Evolutionary conservation across 2,797 vertebrate species (phyloP).

Genomic region (Tokudaia tokunoshimensis): DNA sequence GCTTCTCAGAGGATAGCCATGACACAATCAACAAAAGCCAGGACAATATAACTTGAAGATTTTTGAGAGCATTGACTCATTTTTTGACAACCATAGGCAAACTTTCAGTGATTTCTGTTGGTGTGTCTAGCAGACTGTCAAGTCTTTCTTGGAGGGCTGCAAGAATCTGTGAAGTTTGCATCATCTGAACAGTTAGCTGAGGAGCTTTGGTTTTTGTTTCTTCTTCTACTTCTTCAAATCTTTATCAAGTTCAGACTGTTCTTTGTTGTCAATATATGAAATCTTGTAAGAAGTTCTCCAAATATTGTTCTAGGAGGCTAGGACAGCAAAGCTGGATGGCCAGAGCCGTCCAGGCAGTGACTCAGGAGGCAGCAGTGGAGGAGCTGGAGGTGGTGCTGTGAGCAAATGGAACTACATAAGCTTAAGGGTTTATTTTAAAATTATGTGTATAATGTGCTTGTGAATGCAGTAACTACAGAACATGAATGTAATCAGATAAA

Average conservation of each 20-base stretch:
- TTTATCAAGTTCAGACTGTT: not conserved
- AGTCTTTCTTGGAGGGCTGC: conserved; percentile 98
- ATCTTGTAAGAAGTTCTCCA: not conserved
- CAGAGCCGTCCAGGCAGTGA: not conserved
- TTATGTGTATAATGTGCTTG: not conserved
- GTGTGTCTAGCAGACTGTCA: conserved; percentile 97
- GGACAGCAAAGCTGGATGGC: not conserved
- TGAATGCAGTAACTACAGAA: not conserved
- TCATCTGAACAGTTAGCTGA: conserved; percentile 99
- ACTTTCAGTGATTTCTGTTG: conserved; percentile 98
- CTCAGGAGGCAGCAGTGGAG: not conserved
- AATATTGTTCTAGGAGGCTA: not conserved
- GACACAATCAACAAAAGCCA: not conserved
- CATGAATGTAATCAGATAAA: not conserved
- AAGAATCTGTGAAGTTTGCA: conserved; percentile 99
- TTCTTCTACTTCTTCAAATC: not conserved
- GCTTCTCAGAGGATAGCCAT: not conserved
- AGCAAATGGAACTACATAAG: not conserved
- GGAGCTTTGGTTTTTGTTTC: conserved; percentile 90
- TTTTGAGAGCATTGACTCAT: conserved; percentile 97
- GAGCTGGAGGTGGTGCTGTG: not conserved
- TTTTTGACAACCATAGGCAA: conserved; percentile 99
- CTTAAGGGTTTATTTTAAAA: not conserved
- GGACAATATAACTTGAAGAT: not conserved
- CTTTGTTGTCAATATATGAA: not conserved